A percentile compares a stretch with the other conserved stretches of the same genome.
Evolutionary conservation across 2,888 invertebrate genomes (phyloP).

Genomic region (Drosophila imparisetae): DNA sequence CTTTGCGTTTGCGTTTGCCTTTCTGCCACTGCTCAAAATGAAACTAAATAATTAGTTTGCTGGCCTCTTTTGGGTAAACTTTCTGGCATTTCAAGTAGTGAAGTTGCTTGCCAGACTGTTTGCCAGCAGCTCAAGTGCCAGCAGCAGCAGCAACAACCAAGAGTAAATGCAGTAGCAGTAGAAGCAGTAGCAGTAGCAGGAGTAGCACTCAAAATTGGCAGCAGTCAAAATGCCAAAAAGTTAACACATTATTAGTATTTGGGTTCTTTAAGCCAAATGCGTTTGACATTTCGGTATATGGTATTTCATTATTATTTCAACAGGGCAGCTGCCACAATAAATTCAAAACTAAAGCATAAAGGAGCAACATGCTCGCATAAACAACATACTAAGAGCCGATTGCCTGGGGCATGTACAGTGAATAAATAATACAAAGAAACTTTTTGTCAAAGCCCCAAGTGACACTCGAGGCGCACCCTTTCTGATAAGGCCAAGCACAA

Average conservation of each 20-base stretch:
- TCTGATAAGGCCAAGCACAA: conserved; percentile 30
- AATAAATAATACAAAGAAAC: conserved; percentile 74
- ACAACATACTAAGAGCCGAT: conserved; percentile 47
- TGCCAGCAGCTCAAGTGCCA: conserved; percentile 75
- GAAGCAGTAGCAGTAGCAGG: conserved; percentile 16
- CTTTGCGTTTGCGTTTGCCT: conserved; percentile 27
- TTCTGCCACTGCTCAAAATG: conserved; percentile 60
- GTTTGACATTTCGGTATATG: conserved; percentile 71
- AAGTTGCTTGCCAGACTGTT: conserved; percentile 76
- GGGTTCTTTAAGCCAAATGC: conserved; percentile 60
- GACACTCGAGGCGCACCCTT: conserved; percentile 71
- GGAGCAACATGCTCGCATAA: conserved; percentile 39
- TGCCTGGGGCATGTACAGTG: conserved; percentile 41
- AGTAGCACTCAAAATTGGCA: conserved; percentile 59
- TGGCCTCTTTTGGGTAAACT: conserved; percentile 77
- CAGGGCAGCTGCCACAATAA: conserved; percentile 68
- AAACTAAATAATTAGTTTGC: conserved; percentile 79
- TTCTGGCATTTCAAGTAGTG: conserved; percentile 75
- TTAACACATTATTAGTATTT: conserved; percentile 77
- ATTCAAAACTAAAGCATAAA: conserved; percentile 49
- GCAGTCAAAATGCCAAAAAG: conserved; percentile 66
- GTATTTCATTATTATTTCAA: conserved; percentile 30
- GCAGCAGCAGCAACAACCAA: conserved; percentile 39
- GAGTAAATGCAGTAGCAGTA: conserved; percentile 14
- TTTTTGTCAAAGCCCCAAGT: conserved; percentile 76